phyloP scores from a whole-genome alignment of 1,140 invertebrate genomes.

The Whitmania pigra region DNA sequence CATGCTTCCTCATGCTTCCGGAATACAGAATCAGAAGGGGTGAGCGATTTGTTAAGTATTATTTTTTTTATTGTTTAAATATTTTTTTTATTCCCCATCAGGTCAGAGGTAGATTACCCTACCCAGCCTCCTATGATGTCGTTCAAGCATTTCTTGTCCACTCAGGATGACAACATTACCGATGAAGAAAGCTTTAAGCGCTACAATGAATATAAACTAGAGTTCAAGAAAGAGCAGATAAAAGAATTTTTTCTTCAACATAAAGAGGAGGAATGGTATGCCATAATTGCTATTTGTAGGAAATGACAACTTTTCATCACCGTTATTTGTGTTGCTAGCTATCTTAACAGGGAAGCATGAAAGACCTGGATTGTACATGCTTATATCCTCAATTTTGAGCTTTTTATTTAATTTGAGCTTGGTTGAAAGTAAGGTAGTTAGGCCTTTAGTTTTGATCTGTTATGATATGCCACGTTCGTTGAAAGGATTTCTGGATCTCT shows the following conservation, averaged over 20 bases:
- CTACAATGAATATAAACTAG: slow-evolving; percentile 96
- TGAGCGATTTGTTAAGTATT: slow-evolving; percentile 2
- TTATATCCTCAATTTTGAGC: slow-evolving; percentile 3
- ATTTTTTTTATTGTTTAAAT: neutral
- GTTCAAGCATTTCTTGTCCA: slow-evolving; percentile 87
- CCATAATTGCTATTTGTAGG: slow-evolving; percentile 1
- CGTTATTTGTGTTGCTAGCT: neutral
- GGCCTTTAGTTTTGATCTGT: slow-evolving; percentile 6
- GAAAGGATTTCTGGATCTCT: too few relatives aligned
- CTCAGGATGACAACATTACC: slow-evolving; percentile 91
- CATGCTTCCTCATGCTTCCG: neutral
- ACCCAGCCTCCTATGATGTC: slow-evolving; percentile 80
- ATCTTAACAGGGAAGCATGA: slow-evolving; percentile 4
- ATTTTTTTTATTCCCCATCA: slow-evolving; percentile 21
- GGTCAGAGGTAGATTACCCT: slow-evolving; percentile 36
- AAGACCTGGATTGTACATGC: slow-evolving; percentile 1
- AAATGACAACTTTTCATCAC: slow-evolving; percentile 3
- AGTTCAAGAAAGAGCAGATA: slow-evolving; percentile 86
- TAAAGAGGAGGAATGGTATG: slow-evolving; percentile 99
- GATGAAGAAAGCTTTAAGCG: slow-evolving; percentile 92
- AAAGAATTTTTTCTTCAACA: slow-evolving; percentile 97
- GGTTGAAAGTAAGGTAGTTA: slow-evolving; percentile 9
- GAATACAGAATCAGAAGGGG: slow-evolving; percentile 16
- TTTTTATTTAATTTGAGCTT: slow-evolving; percentile 14
- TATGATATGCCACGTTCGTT: neutral